phyloP scores from a whole-genome alignment of 2,888 invertebrate genomes.

The Microctonus brassicae region DNA sequence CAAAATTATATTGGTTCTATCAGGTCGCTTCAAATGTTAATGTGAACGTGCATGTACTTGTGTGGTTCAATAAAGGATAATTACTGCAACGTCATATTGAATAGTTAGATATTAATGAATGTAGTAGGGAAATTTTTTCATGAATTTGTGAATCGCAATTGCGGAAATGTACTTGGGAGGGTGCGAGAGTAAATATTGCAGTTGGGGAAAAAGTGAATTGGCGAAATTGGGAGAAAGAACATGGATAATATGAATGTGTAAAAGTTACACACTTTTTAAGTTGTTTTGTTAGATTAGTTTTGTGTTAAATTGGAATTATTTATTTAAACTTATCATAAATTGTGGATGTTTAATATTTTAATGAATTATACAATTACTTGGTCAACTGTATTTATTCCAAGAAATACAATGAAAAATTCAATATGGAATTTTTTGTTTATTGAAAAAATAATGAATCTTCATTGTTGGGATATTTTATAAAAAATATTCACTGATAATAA shows the following conservation, averaged over 20 bases:
- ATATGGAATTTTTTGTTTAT: too few species aligned
- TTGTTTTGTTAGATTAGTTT: too few species aligned
- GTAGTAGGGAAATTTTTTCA: not conserved
- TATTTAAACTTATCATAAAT: too few species aligned
- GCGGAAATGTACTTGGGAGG: not conserved
- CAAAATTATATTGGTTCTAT: not conserved
- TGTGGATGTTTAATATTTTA: too few species aligned
- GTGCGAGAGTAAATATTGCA: not conserved
- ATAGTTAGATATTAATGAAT: not conserved
- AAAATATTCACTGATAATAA: too few species aligned
- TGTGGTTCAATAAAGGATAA: not conserved
- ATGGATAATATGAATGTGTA: not conserved
- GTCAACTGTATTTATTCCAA: too few species aligned
- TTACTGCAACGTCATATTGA: not conserved
- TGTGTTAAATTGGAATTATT: too few species aligned
- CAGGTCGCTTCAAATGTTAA: not conserved
- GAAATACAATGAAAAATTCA: too few species aligned
- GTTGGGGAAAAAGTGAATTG: not conserved
- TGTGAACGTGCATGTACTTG: not conserved
- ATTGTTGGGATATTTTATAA: too few species aligned
- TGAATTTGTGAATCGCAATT: not conserved
- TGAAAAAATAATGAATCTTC: too few species aligned
- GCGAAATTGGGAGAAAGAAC: not conserved
- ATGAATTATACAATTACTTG: too few species aligned
- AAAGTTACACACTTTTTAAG: too few species aligned